Conservation (phyloP, 2,888 invertebrate genomes). For the Coremacera marginata region DNA sequence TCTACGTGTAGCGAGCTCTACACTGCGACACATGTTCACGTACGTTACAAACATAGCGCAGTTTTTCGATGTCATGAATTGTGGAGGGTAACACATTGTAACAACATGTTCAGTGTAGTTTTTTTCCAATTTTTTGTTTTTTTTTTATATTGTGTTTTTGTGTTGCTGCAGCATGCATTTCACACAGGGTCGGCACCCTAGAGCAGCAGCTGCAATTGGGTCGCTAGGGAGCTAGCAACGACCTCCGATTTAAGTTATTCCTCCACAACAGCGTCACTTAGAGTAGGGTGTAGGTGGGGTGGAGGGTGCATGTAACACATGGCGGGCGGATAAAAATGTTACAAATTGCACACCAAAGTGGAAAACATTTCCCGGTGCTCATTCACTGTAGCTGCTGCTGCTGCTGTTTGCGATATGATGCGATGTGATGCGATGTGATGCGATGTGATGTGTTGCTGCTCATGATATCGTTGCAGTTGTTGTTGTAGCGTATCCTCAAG, state of each 20-base stretch:
- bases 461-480: neutral
- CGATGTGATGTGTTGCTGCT: neutral
- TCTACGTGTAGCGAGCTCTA: too few species aligned
- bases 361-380: conserved; percentile 3
- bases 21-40: neutral
- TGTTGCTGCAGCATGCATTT: too few species aligned
- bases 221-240: neutral
- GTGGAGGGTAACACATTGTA: neutral
- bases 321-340: conserved; percentile 45
- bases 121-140: neutral
- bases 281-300: neutral
- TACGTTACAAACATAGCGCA: neutral
- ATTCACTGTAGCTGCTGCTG: neutral
- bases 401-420: neutral
- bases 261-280: too few species aligned
- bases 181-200: too few species aligned
- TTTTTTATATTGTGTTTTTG: too few species aligned
- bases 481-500: conserved; percentile 20
- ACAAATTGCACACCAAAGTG: conserved; percentile 43
- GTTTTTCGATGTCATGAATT: neutral
- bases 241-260: neutral
- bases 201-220: neutral
- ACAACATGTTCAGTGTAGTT: neutral
- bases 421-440: neutral
- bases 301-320: neutral